A percentile compares a stretch with the other conserved stretches of the same genome.
phyloP scores from a whole-genome alignment of 1,140 invertebrate species.

The Drosophila insularis region DNA sequence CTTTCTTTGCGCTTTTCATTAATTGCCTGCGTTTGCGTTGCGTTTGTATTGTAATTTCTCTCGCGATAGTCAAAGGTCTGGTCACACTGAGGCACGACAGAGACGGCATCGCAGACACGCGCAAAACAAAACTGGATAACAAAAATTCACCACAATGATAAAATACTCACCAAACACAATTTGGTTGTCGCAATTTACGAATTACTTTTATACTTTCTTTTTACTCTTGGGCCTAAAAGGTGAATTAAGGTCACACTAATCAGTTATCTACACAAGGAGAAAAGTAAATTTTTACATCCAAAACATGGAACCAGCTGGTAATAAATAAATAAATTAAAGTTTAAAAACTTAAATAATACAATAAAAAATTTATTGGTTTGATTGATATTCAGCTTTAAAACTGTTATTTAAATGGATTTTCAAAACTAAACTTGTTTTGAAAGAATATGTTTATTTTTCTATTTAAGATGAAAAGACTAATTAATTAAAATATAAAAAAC shows the following conservation, averaged over 20 bases:
- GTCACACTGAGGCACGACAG: constrained; percentile 58
- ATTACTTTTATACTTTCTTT: neutral
- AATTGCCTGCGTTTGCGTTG: constrained; percentile 33
- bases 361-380: too few species aligned
- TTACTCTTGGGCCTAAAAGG: neutral
- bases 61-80: constrained; percentile 44
- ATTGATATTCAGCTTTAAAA: too few species aligned
- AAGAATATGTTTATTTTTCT: too few species aligned
- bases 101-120: constrained; percentile 35
- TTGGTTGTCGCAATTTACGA: neutral
- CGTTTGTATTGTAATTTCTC: constrained; percentile 59
- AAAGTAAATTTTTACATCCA: neutral
- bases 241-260: neutral
- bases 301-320: neutral
- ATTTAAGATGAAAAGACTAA: too few species aligned
- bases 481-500: too few species aligned
- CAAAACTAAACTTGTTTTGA: too few species aligned
- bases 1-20: constrained; percentile 40
- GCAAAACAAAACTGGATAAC: constrained; percentile 8
- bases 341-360: too few species aligned
- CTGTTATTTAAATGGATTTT: too few species aligned
- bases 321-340: too few species aligned
- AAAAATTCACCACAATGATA: constrained; percentile 26
- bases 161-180: constrained; percentile 15
- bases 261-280: neutral